Conservation (phyloP, 1,140 invertebrate genomes). For the Campoletis sonorensis region DNA sequence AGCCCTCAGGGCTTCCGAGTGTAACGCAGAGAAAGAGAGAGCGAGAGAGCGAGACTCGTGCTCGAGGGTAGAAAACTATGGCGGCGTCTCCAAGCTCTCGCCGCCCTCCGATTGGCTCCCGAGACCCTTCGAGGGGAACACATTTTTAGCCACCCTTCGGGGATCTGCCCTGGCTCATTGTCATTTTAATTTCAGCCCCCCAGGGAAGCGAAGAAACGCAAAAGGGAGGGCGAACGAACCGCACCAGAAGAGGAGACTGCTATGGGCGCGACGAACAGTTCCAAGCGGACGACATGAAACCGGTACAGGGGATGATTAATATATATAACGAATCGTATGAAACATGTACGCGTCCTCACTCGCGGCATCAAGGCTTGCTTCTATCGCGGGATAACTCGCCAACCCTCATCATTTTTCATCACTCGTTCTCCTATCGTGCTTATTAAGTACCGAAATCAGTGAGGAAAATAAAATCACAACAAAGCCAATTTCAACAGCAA, state of each 20-base stretch:
- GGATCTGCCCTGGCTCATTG: constrained; percentile 72
- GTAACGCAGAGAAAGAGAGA: constrained; percentile 41
- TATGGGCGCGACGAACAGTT: constrained; percentile 13
- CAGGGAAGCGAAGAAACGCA: constrained; percentile 50
- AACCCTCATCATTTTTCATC: constrained; percentile 19
- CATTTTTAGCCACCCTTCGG: constrained; percentile 74
- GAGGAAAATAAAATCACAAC: neutral
- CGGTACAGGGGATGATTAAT: constrained; percentile 35
- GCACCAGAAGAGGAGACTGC: neutral
- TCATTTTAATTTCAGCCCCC: constrained; percentile 75
- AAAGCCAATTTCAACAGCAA: neutral
- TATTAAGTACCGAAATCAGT: neutral
- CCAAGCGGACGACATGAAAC: constrained; percentile 30
- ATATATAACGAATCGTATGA: neutral
- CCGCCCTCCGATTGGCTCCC: constrained; percentile 70
- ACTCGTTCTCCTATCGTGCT: neutral
- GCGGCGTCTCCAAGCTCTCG: constrained; percentile 61
- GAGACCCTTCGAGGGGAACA: constrained; percentile 60
- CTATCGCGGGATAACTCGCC: neutral
- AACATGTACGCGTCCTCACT: neutral
- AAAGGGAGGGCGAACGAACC: constrained; percentile 55
- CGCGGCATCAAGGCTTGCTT: too few species aligned
- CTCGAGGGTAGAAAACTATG: constrained; percentile 63
- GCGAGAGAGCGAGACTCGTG: neutral
- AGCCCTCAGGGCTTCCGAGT: constrained; percentile 39